phyloP scores from a whole-genome alignment of 2,797 vertebrate genomes.

The Myotis myotis region DNA sequence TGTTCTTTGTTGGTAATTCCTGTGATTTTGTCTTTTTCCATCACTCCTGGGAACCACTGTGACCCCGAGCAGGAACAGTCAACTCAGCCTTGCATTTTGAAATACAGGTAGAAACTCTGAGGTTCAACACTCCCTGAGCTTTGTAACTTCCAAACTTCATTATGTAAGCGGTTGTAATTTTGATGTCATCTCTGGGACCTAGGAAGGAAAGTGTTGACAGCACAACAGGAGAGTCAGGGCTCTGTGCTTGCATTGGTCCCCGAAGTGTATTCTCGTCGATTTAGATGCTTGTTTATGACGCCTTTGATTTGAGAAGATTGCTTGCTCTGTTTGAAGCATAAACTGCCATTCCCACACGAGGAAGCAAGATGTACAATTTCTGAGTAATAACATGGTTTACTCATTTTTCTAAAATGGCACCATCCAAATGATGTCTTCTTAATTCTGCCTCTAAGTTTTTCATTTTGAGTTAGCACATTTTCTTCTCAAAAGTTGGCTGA shows the following conservation, averaged over 20 bases:
- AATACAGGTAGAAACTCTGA: not conserved
- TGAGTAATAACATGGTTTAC: slow-evolving; percentile 4
- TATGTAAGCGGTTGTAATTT: not conserved
- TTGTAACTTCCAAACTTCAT: not conserved
- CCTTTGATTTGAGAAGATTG: slow-evolving; percentile 37
- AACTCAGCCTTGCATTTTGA: not conserved
- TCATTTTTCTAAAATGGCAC: slow-evolving; percentile 44
- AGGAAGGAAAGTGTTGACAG: slow-evolving; percentile 14
- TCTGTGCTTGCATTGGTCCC: not conserved
- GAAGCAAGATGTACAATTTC: slow-evolving; percentile 8
- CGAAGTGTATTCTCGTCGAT: slow-evolving; percentile 28
- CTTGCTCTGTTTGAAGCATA: slow-evolving; percentile 27
- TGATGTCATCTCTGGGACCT: not conserved
- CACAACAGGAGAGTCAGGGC: not conserved
- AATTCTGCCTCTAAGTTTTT: slow-evolving; percentile 31
- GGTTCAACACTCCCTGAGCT: not conserved
- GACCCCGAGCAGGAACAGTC: not conserved
- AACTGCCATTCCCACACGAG: not conserved
- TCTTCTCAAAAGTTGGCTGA: slow-evolving; percentile 40
- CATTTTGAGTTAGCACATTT: slow-evolving; percentile 19
- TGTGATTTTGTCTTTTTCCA: not conserved
- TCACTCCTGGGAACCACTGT: not conserved
- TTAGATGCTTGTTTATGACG: slow-evolving; percentile 7
- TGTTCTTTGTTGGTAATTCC: not conserved
- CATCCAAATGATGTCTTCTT: slow-evolving; percentile 21